A percentile compares a stretch with the other conserved stretches of the same genome.
These are phyloP conservation scores for Pardosa pseudoannulata DNA, from an alignment of 2,888 invertebrate species.

Conservation along the genomic window DNA sequence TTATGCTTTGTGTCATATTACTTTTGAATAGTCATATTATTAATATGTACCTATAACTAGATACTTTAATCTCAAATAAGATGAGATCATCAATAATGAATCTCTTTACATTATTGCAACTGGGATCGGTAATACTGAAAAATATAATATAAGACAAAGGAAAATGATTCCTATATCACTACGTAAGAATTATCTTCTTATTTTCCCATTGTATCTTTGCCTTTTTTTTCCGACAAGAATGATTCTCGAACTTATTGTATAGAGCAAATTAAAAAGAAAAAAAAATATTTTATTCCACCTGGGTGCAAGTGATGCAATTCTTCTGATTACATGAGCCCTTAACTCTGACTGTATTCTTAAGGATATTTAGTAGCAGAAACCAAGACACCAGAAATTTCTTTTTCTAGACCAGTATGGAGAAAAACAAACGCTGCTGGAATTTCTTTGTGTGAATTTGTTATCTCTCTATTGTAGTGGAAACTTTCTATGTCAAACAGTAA, in stretches of 20 bases:
- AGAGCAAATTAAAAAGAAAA: background rate
- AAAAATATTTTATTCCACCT: background rate
- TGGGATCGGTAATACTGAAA: too few species aligned
- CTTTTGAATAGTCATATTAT: too few species aligned
- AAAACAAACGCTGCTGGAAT: background rate
- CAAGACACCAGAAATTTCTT: slow-evolving; percentile 18
- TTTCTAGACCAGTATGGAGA: background rate
- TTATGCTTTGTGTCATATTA: too few species aligned
- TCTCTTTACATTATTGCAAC: too few species aligned
- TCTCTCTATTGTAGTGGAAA: background rate
- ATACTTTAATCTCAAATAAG: too few species aligned
- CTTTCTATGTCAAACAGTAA: too few species aligned
- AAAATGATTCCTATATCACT: too few species aligned
- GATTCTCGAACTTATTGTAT: too few species aligned
- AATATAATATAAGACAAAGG: too few species aligned
- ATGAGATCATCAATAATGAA: too few species aligned
- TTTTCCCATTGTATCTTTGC: background rate
- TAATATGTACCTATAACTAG: too few species aligned
- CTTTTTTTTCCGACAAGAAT: background rate
- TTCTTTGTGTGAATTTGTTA: slow-evolving; percentile 12
- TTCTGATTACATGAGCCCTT: slow-evolving; percentile 54
- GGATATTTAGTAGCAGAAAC: slow-evolving; percentile 46
- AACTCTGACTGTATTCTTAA: slow-evolving; percentile 44
- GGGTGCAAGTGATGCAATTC: slow-evolving; percentile 46
- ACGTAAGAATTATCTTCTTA: too few species aligned